Evolutionary conservation across 1,140 invertebrate genomes (phyloP).

Genomic region (Drosophila pandora): DNA sequence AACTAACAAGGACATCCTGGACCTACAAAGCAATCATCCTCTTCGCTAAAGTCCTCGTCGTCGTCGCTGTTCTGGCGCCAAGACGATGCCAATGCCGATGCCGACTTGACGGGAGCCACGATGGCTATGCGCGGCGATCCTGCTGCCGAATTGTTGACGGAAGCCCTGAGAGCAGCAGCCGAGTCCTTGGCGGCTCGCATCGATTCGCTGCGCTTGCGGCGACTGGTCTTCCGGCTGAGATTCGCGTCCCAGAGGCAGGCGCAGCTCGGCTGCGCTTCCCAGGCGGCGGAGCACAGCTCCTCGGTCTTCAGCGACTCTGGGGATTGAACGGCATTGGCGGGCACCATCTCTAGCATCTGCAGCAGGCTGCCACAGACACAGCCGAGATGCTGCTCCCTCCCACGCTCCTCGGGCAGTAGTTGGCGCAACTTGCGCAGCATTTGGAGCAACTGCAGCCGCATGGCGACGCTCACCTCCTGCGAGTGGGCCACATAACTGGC

Average conservation of each 20-base stretch:
- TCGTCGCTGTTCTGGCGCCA: slow-evolving; percentile 23
- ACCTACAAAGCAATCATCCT: slow-evolving; percentile 60
- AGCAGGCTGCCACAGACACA: slow-evolving; percentile 66
- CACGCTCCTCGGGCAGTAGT: slow-evolving; percentile 51
- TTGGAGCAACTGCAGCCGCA: slow-evolving; percentile 50
- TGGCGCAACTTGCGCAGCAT: slow-evolving; percentile 51
- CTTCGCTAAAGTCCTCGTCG: slow-evolving; percentile 29
- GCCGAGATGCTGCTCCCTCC: slow-evolving; percentile 53
- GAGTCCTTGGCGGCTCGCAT: slow-evolving; percentile 25
- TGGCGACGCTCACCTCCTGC: slow-evolving; percentile 49
- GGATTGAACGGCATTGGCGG: slow-evolving; percentile 23
- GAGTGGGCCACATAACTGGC: slow-evolving; percentile 84
- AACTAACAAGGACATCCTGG: not conserved
- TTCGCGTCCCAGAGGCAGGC: slow-evolving; percentile 83
- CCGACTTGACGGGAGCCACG: slow-evolving; percentile 3
- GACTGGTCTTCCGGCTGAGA: slow-evolving; percentile 78
- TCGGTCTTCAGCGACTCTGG: slow-evolving; percentile 84
- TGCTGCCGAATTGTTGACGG: not conserved
- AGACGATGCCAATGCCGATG: not conserved
- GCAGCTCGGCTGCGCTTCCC: slow-evolving; percentile 84
- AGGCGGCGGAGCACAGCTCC: slow-evolving; percentile 85
- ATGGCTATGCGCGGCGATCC: not conserved
- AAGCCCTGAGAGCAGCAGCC: not conserved
- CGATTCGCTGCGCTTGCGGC: slow-evolving; percentile 75
- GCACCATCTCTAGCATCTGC: slow-evolving; percentile 40